Conservation (phyloP, 2,888 invertebrate species). For the Ennomos erosarius region DNA sequence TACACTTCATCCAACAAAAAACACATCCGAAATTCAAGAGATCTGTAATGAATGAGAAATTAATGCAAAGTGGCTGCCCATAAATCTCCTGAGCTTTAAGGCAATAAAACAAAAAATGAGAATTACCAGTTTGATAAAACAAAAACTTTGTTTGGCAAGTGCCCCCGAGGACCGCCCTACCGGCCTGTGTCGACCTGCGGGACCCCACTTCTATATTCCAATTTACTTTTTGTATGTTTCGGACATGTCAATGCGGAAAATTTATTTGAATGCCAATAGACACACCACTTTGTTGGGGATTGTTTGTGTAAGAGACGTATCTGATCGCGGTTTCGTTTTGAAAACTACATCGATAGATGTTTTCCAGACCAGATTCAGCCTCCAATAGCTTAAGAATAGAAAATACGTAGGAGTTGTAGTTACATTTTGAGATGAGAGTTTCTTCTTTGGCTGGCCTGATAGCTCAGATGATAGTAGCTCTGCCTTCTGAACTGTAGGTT, state of each 20-base stretch:
- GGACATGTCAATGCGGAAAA: constrained; percentile 45
- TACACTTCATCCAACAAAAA: constrained; percentile 64
- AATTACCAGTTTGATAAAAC: constrained; percentile 80
- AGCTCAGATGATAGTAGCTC: too few species aligned
- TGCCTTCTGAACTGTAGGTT: too few species aligned
- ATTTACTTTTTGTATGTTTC: constrained; percentile 57
- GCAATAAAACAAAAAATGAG: constrained; percentile 82
- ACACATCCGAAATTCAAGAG: constrained; percentile 66
- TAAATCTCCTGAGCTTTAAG: constrained; percentile 77
- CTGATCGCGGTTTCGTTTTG: background rate
- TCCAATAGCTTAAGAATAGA: too few species aligned
- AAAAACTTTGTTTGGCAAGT: constrained; percentile 79
- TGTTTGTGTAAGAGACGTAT: constrained; percentile 17
- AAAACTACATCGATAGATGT: too few species aligned
- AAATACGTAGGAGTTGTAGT: too few species aligned
- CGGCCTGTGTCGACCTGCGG: constrained; percentile 43
- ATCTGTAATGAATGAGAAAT: constrained; percentile 80
- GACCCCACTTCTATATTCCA: constrained; percentile 56
- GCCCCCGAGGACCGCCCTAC: constrained; percentile 65
- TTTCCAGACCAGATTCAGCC: too few species aligned
- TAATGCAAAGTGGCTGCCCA: constrained; percentile 79
- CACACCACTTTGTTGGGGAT: constrained; percentile 23
- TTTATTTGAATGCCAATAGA: constrained; percentile 37
- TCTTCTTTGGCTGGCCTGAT: too few species aligned
- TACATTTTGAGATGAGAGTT: too few species aligned